Evolutionary conservation across 2,113 vertebrate species (phyloP), one percentile per base, ranked within the genome.

Genomic region (Grammomys dolichurus): DNA sequence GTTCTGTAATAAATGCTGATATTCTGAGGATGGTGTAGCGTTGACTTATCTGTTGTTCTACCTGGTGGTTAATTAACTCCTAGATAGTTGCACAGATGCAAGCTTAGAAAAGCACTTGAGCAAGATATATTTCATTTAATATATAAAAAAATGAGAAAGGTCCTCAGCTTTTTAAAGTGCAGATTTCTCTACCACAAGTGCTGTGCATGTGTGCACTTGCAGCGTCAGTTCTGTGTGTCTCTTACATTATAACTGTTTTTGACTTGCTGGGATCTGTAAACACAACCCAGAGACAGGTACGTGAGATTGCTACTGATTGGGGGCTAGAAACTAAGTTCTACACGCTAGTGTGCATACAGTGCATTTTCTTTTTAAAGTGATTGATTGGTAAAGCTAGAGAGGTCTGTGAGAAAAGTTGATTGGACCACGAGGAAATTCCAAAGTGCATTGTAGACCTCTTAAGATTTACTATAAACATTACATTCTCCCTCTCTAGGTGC

Each of bases 351-450:
- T 84, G 43, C 51, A 72, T 46, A 90, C 24, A 93, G 24, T 82
- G 36, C 0, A 3, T 9, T 94, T 77, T 95, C 90, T 90, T 95
- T 95, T 56, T 56, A 82, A 87, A 85, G 4, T 85, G n/a, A 19
- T 88, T 94, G 51, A 3, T 17, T 87, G 89, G 78, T 60, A 89
- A 90, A 75, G 87, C 54, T 89, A 43, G 95, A 58, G 5, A 40
- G 72, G 51, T 28, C 54, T n/a, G 31, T 93, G 43, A 87, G 54
- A 87, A 97, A 96, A 97, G 85, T 93, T 95, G 93, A 72, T 54
- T 95, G 72, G 94, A 12, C 54, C 69, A 84, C 82, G 89, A 90
- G 56, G n/a, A 89, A 89, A 65, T 87, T 86, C 65, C 85, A 69
- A 91, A 95, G 76, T 86, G 87, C 85, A 65, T 28, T 36, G 16